Base-by-base conservation (phyloP, 1,140 invertebrate genomes). In the Drosophila miranda region DNA sequence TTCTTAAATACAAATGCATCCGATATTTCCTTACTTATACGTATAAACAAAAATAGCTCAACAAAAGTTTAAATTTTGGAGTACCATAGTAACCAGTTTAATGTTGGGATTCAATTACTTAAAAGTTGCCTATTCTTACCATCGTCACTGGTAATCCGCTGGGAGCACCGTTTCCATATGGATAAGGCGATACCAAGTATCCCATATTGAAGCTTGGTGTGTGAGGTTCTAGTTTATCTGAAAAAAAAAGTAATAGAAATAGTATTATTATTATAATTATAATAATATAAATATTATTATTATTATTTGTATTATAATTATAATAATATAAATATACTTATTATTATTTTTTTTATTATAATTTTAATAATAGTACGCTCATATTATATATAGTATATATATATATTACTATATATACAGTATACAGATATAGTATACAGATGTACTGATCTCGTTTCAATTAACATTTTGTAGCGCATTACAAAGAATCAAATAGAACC, bases 191-290 rank as follows among this genome's bases (percentile, higher is more conserved):
- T 90, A 97, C 95, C 87, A 97, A 94, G 93, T 97, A 97, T 89
- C 96, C 96, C 95, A 97, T 96, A 93, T 97, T 96, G 93, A 97
- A 97, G 54, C 95, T 94, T 71, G 94, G 94, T 75, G 95, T 94
- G 91, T 96, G 96, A n/a, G 95, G 94, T 81, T 97, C 96, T 86
- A 96, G 94, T 93, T 97, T 97, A 92, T 96, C 96, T 97, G 92
- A 11, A 93, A 93, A 93, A 93, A 38, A 9, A 45, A 70, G n/a
- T 0, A 42, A 43, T 44, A 28, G 6, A 44, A 38, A 14, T 9
- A 9, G 23, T 41, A 3, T 13, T 23, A 28, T 43, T 16, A 2
- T 7, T 44, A 19, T 19, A 19, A 19, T 2, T 19, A 23, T 23
- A 23, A 3, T 5, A 23, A 23, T 23, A 23, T 23, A 23, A 23